These are phyloP conservation scores for Zelleria hepariella DNA, from an alignment of 2,888 invertebrate species.

Conservation along the genomic window DNA sequence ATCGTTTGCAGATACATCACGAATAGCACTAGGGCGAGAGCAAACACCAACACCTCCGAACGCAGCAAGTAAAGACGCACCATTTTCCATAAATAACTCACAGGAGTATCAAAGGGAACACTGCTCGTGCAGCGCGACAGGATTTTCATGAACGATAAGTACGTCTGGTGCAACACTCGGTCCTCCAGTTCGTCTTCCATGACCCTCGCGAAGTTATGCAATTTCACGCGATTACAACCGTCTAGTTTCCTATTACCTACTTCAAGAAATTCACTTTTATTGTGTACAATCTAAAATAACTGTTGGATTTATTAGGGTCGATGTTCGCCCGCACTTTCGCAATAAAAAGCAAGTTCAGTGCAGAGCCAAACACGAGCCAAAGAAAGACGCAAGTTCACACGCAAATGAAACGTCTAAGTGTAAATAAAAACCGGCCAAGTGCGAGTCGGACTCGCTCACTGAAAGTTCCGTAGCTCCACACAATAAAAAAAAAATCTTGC, in stretches of 20 bases:
- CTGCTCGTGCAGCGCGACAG: conserved; percentile 86
- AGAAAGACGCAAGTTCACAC: background rate
- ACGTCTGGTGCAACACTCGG: conserved; percentile 88
- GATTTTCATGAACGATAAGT: conserved; percentile 88
- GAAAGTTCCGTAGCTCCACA: no score
- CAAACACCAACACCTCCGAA: conserved; percentile 84
- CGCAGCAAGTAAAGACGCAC: conserved; percentile 83
- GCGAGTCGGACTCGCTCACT: no score
- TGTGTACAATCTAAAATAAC: background rate
- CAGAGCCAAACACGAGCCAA: background rate
- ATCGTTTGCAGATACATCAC: conserved; percentile 87
- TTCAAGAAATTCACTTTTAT: background rate
- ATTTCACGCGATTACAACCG: background rate
- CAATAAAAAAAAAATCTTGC: no score
- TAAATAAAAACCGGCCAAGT: no score
- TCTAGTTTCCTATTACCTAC: background rate
- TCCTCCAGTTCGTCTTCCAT: conserved; percentile 97
- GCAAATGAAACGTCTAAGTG: background rate
- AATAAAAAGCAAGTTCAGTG: background rate
- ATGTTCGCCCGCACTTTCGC: background rate
- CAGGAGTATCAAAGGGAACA: conserved; percentile 81
- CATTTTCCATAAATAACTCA: conserved; percentile 84
- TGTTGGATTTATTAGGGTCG: background rate
- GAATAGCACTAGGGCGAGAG: conserved; percentile 78
- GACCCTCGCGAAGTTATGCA: conserved; percentile 24